A percentile compares a stretch with the other conserved stretches of the same genome.
Evolutionary conservation across 2,888 invertebrate species (phyloP).

Genomic region (Pterostichus madidus): DNA sequence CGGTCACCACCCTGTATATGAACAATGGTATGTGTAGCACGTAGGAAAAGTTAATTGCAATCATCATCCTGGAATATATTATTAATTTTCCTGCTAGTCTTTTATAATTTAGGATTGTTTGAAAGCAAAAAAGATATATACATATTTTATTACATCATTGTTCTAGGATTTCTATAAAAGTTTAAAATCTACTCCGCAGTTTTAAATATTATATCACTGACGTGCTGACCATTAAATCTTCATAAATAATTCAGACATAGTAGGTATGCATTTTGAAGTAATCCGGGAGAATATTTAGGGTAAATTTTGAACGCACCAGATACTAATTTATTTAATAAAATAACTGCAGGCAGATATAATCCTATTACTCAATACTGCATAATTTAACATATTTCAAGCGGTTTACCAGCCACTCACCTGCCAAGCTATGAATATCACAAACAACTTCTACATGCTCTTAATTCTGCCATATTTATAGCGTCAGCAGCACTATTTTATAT

Average conservation of each 20-base stretch:
- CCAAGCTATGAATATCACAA: slow-evolving; percentile 18
- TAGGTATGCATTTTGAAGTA: not conserved
- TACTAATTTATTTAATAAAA: slow-evolving; percentile 15
- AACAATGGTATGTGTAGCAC: too few species aligned
- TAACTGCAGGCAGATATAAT: slow-evolving; percentile 29
- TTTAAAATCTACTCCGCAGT: not conserved
- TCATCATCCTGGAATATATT: too few species aligned
- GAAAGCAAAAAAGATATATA: too few species aligned
- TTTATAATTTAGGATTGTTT: too few species aligned
- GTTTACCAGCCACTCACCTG: slow-evolving; percentile 20
- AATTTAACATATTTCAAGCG: slow-evolving; percentile 36
- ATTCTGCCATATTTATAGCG: not conserved
- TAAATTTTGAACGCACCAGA: not conserved
- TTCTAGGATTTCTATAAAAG: too few species aligned
- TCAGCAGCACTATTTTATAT: not conserved
- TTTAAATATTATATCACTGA: slow-evolving; percentile 6
- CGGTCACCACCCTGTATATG: too few species aligned
- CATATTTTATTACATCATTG: too few species aligned
- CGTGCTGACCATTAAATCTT: too few species aligned
- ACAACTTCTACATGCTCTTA: slow-evolving; percentile 28
- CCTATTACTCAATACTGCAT: slow-evolving; percentile 44
- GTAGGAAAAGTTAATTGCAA: too few species aligned
- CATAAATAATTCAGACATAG: too few species aligned
- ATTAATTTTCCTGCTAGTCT: too few species aligned
- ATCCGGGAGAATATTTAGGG: not conserved